Conservation (phyloP, 2,797 vertebrate genomes). For the Carapus acus region DNA sequence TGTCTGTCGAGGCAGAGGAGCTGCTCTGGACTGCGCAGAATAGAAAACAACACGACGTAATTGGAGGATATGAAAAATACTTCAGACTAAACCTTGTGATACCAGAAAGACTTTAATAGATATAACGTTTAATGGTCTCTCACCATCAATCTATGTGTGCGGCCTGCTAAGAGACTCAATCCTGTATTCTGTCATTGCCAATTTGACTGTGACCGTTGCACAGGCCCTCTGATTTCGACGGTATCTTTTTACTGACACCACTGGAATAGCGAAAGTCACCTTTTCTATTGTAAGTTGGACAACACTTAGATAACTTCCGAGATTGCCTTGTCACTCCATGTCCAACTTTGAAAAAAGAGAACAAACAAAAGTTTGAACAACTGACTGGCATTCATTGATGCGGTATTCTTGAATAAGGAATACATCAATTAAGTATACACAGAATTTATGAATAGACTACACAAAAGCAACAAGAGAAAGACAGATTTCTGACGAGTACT, state of each 20-base stretch:
- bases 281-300: too few species aligned
- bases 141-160: background rate
- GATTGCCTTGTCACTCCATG: too few species aligned
- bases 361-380: too few species aligned
- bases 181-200: constrained; percentile 44
- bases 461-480: constrained; percentile 1
- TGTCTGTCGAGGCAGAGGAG: constrained; percentile 24
- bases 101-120: constrained; percentile 46
- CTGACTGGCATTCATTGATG: background rate
- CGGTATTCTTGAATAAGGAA: background rate
- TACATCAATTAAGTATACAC: background rate
- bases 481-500: background rate
- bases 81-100: constrained; percentile 16
- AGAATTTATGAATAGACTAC: background rate
- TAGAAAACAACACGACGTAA: constrained; percentile 10
- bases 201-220: constrained; percentile 18
- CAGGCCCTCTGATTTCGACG: constrained; percentile 17
- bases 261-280: too few species aligned
- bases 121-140: constrained; percentile 17
- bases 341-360: too few species aligned
- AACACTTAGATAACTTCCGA: too few species aligned
- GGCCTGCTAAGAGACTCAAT: constrained; percentile 21
- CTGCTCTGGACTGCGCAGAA: constrained; percentile 1
- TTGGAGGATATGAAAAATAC: constrained; percentile 37
- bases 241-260: constrained; percentile 7